These are phyloP conservation scores for Actinemys pallida DNA, from an alignment of 2,113 vertebrate species.

Conservation along the genomic window DNA sequence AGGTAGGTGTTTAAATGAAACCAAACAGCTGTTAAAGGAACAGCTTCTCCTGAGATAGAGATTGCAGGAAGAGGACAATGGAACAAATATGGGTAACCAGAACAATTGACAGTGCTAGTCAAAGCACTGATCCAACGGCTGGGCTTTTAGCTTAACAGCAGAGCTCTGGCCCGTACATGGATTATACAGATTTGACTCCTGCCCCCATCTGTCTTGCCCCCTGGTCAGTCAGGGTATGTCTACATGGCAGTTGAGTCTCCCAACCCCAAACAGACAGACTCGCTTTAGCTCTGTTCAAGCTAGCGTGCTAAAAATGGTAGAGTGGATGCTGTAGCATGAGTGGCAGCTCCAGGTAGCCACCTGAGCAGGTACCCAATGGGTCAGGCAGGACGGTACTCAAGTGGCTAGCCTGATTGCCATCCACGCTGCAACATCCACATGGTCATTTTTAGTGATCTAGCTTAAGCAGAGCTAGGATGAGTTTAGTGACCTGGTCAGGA, in stretches of 20 bases:
- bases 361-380: neutral
- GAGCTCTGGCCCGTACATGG: neutral
- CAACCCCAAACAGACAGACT: neutral
- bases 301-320: neutral
- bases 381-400: neutral
- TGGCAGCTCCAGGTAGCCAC: neutral
- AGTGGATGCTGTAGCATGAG: neutral
- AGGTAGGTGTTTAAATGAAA: constrained; percentile 71
- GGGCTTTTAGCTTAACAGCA: neutral
- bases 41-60: constrained; percentile 12
- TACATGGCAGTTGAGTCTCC: neutral
- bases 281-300: neutral
- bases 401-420: neutral
- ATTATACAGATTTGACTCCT: neutral
- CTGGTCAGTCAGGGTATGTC: neutral
- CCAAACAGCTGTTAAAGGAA: constrained; percentile 65
- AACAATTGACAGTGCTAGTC: neutral
- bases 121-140: neutral
- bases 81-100: neutral
- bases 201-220: neutral
- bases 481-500: neutral
- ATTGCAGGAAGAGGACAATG: neutral
- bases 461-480: neutral
- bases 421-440: neutral
- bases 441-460: neutral